These are phyloP conservation scores for Acipenser oxyrinchus DNA, from an alignment of 2,797 vertebrate species.

Conservation along the genomic window DNA sequence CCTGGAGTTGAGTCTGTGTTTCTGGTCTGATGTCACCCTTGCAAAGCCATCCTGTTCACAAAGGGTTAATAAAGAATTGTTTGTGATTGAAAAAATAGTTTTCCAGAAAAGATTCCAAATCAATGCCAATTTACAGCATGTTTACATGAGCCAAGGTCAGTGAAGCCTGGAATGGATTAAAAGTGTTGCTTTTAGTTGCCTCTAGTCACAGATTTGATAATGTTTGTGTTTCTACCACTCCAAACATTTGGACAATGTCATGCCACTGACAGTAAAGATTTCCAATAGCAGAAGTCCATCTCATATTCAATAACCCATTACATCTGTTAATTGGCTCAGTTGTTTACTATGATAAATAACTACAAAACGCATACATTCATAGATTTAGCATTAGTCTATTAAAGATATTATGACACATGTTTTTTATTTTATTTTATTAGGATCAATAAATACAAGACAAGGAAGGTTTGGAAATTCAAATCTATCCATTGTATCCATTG, in stretches of 20 bases:
- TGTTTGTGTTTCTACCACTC: background rate
- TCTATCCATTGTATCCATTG: no score
- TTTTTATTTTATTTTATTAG: conserved; percentile 1
- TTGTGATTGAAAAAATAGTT: background rate
- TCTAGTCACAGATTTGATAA: background rate
- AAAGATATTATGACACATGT: conserved; percentile 4
- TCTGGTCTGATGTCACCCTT: no score
- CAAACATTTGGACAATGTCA: background rate
- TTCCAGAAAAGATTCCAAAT: background rate
- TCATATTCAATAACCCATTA: conserved; percentile 6
- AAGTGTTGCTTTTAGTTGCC: background rate
- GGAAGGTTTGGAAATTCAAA: background rate
- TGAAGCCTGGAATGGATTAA: background rate
- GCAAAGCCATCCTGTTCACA: background rate
- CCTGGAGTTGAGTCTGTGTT: no score
- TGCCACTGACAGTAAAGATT: conserved; percentile 2
- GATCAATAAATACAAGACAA: background rate
- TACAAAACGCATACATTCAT: background rate
- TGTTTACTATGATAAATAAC: conserved; percentile 9
- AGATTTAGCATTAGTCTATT: background rate
- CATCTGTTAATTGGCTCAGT: conserved; percentile 6
- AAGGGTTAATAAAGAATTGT: conserved; percentile 14
- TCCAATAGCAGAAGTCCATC: background rate
- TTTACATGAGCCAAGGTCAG: background rate
- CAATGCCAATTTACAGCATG: conserved; percentile 1